Conservation (phyloP, 92 coral and sea anemone species). For the Isaurus tuberculatus region DNA sequence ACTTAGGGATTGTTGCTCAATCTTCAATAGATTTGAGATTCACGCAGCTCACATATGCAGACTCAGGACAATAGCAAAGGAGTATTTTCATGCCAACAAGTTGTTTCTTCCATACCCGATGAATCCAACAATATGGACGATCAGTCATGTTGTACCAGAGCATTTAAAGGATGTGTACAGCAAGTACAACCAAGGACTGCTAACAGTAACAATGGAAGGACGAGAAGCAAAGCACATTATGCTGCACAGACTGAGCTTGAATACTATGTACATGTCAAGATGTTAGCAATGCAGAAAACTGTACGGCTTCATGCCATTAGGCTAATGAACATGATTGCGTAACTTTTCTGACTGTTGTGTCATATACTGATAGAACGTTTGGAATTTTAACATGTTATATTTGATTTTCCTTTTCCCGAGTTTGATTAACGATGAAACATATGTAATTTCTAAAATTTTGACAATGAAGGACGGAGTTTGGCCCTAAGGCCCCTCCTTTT, state of each 20-base stretch:
- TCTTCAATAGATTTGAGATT: background rate
- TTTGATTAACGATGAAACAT: too few species aligned
- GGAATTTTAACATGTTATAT: too few species aligned
- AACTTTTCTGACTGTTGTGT: too few species aligned
- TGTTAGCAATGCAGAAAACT: background rate
- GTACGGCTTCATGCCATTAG: too few species aligned
- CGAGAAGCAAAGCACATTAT: background rate
- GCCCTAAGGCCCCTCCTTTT: too few species aligned
- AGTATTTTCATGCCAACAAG: background rate
- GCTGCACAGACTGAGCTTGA: background rate
- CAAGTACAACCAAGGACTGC: background rate
- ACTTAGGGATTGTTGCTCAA: background rate
- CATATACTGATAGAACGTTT: too few species aligned
- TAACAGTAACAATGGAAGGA: background rate
- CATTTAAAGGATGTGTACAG: background rate
- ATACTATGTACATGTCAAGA: background rate
- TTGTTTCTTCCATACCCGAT: background rate
- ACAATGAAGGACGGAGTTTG: too few species aligned
- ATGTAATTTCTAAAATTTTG: too few species aligned
- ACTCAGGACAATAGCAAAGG: background rate
- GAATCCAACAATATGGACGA: background rate
- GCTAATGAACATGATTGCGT: too few species aligned
- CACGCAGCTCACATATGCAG: background rate
- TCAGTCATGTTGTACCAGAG: background rate
- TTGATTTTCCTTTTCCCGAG: too few species aligned